These are phyloP conservation scores for Thymelicus lineola DNA, from an alignment of 2,888 invertebrate species.

Conservation along the genomic window DNA sequence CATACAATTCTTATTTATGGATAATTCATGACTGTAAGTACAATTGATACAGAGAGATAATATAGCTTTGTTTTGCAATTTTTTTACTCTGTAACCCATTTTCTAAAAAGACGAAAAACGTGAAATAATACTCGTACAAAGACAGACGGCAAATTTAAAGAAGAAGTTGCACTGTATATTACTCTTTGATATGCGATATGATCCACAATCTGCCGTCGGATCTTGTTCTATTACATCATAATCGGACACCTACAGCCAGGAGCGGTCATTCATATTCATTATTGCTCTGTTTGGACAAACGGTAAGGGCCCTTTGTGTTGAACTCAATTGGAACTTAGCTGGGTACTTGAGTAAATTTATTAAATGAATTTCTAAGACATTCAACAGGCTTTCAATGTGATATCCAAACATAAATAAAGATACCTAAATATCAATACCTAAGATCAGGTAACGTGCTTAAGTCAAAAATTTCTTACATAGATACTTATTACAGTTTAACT, in stretches of 20 bases:
- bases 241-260: constrained; percentile 65
- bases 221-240: constrained; percentile 61
- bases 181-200: constrained; percentile 41
- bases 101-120: no score
- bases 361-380: constrained; percentile 22
- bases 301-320: constrained; percentile 57
- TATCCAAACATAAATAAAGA: background rate
- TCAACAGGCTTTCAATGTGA: constrained; percentile 30
- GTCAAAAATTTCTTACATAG: no score
- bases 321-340: constrained; percentile 37
- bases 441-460: background rate
- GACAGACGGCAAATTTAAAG: no score
- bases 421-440: background rate
- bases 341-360: constrained; percentile 24
- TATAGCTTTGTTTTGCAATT: no score
- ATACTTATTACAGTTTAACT: no score
- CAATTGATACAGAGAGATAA: no score
- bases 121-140: no score
- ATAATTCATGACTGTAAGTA: background rate
- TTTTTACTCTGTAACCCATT: no score
- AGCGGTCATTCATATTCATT: constrained; percentile 70
- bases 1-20: background rate
- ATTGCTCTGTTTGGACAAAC: constrained; percentile 60
- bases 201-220: constrained; percentile 36
- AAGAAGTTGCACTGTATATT: background rate